Conservation (phyloP, 2,888 invertebrate genomes). For the Operophtera brumata region DNA sequence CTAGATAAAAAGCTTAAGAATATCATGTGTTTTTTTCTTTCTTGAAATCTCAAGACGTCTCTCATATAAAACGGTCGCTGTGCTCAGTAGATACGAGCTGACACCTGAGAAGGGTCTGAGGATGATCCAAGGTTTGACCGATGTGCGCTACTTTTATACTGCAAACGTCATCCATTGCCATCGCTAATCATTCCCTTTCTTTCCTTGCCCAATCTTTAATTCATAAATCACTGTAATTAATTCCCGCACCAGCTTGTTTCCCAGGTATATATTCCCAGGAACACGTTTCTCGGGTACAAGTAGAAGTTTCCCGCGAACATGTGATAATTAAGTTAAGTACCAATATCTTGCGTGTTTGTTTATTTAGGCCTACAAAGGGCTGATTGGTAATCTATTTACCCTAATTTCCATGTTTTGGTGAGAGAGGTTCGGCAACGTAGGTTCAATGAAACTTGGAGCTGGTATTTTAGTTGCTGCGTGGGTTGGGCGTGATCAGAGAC, state of each 20-base stretch:
- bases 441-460: slow-evolving; percentile 7
- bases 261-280: too few species aligned
- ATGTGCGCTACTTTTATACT: background rate
- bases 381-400: slow-evolving; percentile 36
- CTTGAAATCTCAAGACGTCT: too few species aligned
- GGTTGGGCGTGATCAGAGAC: background rate
- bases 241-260: background rate
- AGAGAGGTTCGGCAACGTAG: background rate
- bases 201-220: slow-evolving; percentile 7
- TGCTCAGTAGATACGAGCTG: too few species aligned
- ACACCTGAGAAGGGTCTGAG: slow-evolving; percentile 11
- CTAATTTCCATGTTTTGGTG: slow-evolving; percentile 27
- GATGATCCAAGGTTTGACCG: background rate
- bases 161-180: slow-evolving; percentile 11
- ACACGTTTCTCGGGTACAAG: background rate
- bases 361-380: slow-evolving; percentile 28
- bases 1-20: too few species aligned
- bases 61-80: too few species aligned
- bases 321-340: slow-evolving; percentile 31
- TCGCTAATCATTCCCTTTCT: slow-evolving; percentile 4
- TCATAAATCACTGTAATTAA: slow-evolving; percentile 5
- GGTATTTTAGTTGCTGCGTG: background rate
- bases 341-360: slow-evolving; percentile 31
- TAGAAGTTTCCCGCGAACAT: slow-evolving; percentile 2
- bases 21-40: too few species aligned